These are phyloP conservation scores for Crematogaster levior DNA, from an alignment of 2,888 invertebrate species.

Conservation along the genomic window DNA sequence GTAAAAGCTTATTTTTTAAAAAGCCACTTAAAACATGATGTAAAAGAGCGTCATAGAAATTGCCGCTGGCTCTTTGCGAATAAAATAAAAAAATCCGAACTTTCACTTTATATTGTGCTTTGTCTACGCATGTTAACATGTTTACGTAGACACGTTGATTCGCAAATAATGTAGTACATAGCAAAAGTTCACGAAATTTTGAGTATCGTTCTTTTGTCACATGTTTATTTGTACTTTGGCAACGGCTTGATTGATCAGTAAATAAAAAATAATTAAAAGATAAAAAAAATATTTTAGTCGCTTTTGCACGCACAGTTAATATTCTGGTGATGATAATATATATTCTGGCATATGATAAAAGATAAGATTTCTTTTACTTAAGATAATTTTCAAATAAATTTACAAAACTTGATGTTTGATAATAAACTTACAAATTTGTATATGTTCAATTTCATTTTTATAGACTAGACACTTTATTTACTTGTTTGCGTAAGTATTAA, in stretches of 20 bases:
- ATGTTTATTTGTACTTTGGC: neutral
- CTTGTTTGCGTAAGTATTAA: neutral
- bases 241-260: neutral
- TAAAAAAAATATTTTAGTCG: neutral
- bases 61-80: neutral
- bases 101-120: constrained; percentile 16
- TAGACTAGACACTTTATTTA: neutral
- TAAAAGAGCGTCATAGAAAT: neutral
- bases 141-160: neutral
- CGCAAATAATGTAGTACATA: neutral
- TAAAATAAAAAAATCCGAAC: neutral
- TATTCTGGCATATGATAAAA: no score
- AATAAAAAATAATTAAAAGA: neutral
- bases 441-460: neutral
- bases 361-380: neutral
- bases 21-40: neutral
- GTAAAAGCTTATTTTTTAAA: constrained; percentile 26
- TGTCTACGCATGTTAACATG: neutral
- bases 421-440: no score
- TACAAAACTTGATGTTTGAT: no score
- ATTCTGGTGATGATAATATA: neutral
- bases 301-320: neutral
- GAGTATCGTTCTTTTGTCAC: neutral
- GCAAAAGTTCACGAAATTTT: neutral
- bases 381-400: neutral